A percentile compares a stretch with the other conserved stretches of the same genome.
These are phyloP conservation scores for Eublepharis macularius DNA, from an alignment of 2,113 vertebrate genomes.

Conservation along the genomic window DNA sequence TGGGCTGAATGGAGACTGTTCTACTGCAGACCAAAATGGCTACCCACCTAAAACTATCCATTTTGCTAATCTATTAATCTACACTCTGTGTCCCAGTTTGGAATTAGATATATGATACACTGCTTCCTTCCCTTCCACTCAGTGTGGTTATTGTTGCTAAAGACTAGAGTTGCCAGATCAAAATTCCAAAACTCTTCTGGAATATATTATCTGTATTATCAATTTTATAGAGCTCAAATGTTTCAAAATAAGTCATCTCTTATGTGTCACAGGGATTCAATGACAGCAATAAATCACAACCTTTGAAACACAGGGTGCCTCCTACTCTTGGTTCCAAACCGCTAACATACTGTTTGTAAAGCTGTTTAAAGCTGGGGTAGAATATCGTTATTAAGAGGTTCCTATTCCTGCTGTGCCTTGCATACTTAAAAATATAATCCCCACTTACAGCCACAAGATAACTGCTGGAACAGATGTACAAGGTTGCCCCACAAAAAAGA, in stretches of 20 bases:
- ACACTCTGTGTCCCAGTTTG: too few species aligned
- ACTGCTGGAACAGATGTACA: conserved; percentile 29
- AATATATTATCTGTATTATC: neutral
- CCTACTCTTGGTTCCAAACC: neutral
- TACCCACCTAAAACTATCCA: too few species aligned
- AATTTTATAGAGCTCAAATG: neutral
- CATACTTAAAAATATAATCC: conserved; percentile 30
- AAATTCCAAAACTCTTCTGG: neutral
- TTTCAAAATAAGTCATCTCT: neutral
- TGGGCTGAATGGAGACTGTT: too few species aligned
- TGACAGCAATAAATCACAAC: neutral
- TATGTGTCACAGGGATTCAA: neutral
- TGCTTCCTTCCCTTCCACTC: too few species aligned
- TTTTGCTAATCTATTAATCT: too few species aligned
- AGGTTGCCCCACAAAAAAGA: conserved; percentile 35
- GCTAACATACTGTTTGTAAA: neutral
- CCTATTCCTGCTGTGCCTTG: conserved; percentile 34
- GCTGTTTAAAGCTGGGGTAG: neutral
- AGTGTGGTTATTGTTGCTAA: too few species aligned
- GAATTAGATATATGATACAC: too few species aligned
- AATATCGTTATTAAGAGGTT: neutral
- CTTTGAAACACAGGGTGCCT: neutral
- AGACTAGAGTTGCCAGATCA: neutral
- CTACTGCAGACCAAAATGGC: too few species aligned
- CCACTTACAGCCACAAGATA: conserved; percentile 8